A percentile compares a stretch with the other conserved stretches of the same genome.
phyloP scores from a whole-genome alignment of 2,797 vertebrate genomes.

The Bradypus variegatus region DNA sequence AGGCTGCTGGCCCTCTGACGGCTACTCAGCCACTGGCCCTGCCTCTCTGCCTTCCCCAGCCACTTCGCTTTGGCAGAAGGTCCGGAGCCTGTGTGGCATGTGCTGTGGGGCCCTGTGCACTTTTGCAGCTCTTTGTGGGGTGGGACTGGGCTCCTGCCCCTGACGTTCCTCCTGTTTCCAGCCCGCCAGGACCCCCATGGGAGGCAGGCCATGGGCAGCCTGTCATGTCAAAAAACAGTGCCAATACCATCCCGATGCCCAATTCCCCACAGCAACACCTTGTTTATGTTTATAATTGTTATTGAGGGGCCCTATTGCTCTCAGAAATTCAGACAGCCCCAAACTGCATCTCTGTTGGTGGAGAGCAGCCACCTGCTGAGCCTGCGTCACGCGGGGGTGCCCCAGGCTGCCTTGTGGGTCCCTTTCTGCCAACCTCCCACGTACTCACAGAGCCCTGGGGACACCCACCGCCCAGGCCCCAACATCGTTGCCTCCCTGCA shows the following conservation, averaged over 20 bases:
- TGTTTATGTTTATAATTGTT: too few species aligned
- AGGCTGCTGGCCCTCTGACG: not conserved
- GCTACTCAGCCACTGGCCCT: too few species aligned
- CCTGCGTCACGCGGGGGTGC: not conserved
- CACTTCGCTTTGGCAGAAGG: not conserved
- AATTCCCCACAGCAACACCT: fast-evolving
- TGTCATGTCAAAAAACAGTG: not conserved
- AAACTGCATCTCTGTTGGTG: too few species aligned
- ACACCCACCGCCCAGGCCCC: not conserved
- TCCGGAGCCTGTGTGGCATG: not conserved
- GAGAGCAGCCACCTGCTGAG: too few species aligned
- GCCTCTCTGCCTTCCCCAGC: not conserved
- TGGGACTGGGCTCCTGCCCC: not conserved
- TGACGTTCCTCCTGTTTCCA: not conserved
- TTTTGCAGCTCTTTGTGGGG: not conserved
- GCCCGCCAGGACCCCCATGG: not conserved
- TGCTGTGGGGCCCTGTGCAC: not conserved
- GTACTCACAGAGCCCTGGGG: not conserved
- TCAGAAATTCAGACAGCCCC: not conserved
- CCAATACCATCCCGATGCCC: not conserved
- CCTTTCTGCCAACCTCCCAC: not conserved
- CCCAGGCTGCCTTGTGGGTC: not conserved
- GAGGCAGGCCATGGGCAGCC: not conserved
- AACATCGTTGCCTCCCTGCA: not conserved
- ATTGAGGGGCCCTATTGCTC: not conserved